Evolutionary conservation across 2,888 invertebrate species (phyloP).

Genomic region (Drosophila glabriapex): DNA sequence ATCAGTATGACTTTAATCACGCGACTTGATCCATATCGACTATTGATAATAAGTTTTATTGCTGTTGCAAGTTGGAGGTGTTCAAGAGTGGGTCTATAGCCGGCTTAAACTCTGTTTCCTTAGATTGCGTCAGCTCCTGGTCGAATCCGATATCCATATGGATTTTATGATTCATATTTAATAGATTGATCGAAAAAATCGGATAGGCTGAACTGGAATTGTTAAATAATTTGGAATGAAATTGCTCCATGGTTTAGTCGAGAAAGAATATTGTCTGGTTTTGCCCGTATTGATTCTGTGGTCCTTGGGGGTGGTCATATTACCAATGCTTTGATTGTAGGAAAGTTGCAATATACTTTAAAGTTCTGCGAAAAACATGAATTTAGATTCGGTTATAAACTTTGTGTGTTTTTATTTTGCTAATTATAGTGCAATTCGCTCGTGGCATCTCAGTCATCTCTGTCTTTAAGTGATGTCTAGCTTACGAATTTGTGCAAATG

Average conservation of each 20-base stretch:
- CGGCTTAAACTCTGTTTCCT: neutral
- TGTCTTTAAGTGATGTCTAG: neutral
- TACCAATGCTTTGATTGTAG: neutral
- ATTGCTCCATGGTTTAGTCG: neutral
- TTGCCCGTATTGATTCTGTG: neutral
- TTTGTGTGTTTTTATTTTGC: neutral
- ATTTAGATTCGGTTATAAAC: neutral
- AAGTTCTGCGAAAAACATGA: neutral
- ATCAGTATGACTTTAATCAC: constrained; percentile 1
- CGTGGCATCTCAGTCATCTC: neutral
- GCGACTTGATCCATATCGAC: neutral
- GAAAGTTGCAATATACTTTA: neutral
- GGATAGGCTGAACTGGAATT: no score
- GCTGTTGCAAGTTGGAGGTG: neutral
- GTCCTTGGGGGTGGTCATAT: neutral
- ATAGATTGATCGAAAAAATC: no score
- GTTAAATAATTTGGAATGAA: no score
- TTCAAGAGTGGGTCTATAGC: no score
- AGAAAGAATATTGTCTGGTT: neutral
- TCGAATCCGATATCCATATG: no score
- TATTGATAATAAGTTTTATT: neutral
- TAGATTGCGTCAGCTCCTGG: neutral
- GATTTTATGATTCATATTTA: no score
- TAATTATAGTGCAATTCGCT: neutral
- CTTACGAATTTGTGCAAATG: neutral